A percentile compares a stretch with the other conserved stretches of the same genome.
These are phyloP conservation scores for Rapana venosa DNA, from an alignment of 2,888 invertebrate genomes.

Conservation along the genomic window DNA sequence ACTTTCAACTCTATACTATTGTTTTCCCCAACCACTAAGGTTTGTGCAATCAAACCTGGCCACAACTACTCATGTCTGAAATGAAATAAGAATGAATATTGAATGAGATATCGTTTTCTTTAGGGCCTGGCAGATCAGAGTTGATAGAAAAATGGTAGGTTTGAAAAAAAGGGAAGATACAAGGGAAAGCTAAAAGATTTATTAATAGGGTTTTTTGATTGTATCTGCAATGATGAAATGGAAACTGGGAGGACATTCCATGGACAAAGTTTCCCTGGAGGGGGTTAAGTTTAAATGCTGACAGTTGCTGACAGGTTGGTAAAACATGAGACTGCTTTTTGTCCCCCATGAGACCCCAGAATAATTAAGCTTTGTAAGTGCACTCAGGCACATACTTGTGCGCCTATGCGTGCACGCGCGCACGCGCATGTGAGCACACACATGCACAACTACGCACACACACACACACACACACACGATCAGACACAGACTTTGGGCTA, in stretches of 20 bases:
- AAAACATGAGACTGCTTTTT: background rate
- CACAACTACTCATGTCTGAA: background rate
- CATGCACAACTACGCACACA: too few species aligned
- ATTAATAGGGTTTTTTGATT: background rate
- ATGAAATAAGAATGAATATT: constrained; percentile 4
- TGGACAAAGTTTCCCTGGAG: background rate
- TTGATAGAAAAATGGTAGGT: background rate
- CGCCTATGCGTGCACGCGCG: too few species aligned
- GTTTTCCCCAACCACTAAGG: too few species aligned
- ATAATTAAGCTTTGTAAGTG: too few species aligned
- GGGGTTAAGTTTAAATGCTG: background rate
- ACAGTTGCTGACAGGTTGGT: background rate
- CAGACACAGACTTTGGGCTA: too few species aligned
- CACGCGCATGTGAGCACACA: too few species aligned
- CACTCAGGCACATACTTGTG: too few species aligned
- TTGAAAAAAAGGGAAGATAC: background rate
- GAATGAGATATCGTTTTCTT: constrained; percentile 12
- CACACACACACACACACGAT: too few species aligned
- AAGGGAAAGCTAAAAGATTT: background rate
- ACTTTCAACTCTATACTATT: too few species aligned
- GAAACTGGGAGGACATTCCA: background rate
- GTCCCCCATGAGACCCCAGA: background rate
- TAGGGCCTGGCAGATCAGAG: background rate
- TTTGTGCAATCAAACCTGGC: background rate
- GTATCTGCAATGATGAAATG: background rate